Conservation (phyloP, 1,140 invertebrate genomes). For the Dendroctonus valens region DNA sequence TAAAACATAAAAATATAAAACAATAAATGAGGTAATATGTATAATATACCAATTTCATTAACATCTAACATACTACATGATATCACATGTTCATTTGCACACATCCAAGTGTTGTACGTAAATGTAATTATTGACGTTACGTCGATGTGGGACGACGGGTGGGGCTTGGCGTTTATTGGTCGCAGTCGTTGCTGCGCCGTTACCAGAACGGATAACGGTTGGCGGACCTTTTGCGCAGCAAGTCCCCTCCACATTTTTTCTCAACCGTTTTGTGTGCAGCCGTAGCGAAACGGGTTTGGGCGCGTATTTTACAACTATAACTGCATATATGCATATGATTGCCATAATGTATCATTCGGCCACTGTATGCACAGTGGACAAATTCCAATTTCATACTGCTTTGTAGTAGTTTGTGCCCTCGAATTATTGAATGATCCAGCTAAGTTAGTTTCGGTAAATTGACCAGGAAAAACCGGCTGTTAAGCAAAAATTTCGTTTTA, state of each 20-base stretch:
- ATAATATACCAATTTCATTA: conserved; percentile 53
- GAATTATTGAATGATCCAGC: conserved; percentile 37
- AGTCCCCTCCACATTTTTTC: background rate
- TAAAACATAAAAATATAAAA: conserved; percentile 50
- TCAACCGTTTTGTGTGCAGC: background rate
- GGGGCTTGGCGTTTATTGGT: background rate
- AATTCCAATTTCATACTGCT: background rate
- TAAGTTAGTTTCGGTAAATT: conserved; percentile 19
- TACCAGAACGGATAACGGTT: too few species aligned
- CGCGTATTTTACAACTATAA: too few species aligned
- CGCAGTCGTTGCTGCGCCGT: too few species aligned
- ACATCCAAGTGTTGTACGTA: conserved; percentile 52
- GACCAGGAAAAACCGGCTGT: conserved; percentile 8
- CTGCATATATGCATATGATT: conserved; percentile 33
- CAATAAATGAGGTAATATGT: conserved; percentile 50
- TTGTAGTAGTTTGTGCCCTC: conserved; percentile 44
- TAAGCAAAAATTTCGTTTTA: background rate
- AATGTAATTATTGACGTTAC: conserved; percentile 51
- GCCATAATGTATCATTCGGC: conserved; percentile 34
- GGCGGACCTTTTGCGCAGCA: too few species aligned
- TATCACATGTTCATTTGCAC: conserved; percentile 54
- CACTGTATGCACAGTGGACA: background rate
- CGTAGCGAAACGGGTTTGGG: too few species aligned
- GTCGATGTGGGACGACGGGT: conserved; percentile 49
- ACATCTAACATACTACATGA: conserved; percentile 54